Evolutionary conservation across 2,797 vertebrate species (phyloP), one percentile per base, ranked within the genome.

Genomic region (Galaxias olidus): DNA sequence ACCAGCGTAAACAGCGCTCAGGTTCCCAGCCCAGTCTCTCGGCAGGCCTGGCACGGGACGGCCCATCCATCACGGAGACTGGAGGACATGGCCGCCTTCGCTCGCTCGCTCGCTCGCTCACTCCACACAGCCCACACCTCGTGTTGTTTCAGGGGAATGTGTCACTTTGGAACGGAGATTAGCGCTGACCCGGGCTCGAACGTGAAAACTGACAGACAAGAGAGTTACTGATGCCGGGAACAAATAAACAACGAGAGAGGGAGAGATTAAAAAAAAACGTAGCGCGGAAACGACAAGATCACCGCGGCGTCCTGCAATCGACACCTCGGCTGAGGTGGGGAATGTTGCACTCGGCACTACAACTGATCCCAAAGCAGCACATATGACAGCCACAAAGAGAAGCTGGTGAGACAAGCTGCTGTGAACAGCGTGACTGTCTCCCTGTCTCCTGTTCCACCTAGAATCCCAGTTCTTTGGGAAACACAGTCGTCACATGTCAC

Each of bases 21-120:
- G 18, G 76, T 67, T 30, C 30, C 63, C 56, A 63, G 50, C 59
- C n/a, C 61, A 53, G 59, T 75, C 70, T 76, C 71, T 4, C 17
- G 77, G 72, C 63, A 11, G 55, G 54, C 62, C 41, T 45, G 52
- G 44, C 59, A 73, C 58, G 54, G 52, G 55, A 60, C 13, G 10
- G 63, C 54, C 69, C 73, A 74, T 75, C 64, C 69, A 84, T 77
- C 76, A 77, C 59, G 42, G 56, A 46, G 46, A 67, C 10, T 49
- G 5, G 14, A 7, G 15, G 45, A 68, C 59, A 79, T 49, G 55
- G 50, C 67, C 60, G 60, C 57, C 19, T 55, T 7, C 19, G 46
- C 14, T 14, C 14, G 4, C 14, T 14, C 40, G n/a, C n/a, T n/a
- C n/a, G n/a, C 59, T 7, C 19, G 46, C 14, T 14, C 14, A 10